Percentiles rank a stretch among this genome's conserved stretches.
phyloP scores from a whole-genome alignment of 2,113 vertebrate species.

The Panthera uncia region DNA sequence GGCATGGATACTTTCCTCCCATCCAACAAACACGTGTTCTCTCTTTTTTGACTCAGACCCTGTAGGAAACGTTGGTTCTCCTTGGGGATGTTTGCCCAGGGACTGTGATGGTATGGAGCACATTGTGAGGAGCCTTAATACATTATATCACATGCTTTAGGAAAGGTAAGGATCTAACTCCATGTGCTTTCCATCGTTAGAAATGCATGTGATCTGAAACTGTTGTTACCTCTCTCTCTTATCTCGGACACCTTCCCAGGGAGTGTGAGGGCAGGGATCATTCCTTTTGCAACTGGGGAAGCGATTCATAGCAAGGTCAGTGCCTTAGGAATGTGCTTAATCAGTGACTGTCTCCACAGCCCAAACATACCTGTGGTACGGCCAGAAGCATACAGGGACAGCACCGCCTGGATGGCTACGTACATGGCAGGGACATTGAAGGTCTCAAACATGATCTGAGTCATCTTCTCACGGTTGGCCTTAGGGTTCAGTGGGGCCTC shows the following conservation, averaged over 20 bases:
- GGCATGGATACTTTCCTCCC: not conserved
- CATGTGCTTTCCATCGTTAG: not conserved
- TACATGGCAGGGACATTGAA: slow-evolving; percentile 99
- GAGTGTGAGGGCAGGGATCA: not conserved
- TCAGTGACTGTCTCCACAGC: not conserved
- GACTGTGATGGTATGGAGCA: not conserved
- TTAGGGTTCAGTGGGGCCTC: slow-evolving; percentile 96
- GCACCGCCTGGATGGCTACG: slow-evolving; percentile 99
- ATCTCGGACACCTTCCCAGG: not conserved
- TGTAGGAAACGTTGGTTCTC: not conserved
- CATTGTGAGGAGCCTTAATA: not conserved
- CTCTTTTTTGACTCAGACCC: not conserved
- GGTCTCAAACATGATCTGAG: slow-evolving; percentile 99
- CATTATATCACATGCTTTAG: not conserved
- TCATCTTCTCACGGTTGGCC: slow-evolving; percentile 97
- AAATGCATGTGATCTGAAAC: not conserved
- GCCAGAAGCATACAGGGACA: slow-evolving; percentile 98
- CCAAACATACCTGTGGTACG: slow-evolving; percentile 94
- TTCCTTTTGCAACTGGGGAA: not conserved
- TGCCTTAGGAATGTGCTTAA: not conserved
- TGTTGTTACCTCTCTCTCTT: not conserved
- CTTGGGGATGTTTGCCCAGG: not conserved
- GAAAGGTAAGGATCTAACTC: not conserved
- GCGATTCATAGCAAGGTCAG: not conserved
- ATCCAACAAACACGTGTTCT: not conserved